Evolutionary conservation across 2,797 vertebrate genomes (phyloP).

Genomic region (Darevskia mixta): DNA sequence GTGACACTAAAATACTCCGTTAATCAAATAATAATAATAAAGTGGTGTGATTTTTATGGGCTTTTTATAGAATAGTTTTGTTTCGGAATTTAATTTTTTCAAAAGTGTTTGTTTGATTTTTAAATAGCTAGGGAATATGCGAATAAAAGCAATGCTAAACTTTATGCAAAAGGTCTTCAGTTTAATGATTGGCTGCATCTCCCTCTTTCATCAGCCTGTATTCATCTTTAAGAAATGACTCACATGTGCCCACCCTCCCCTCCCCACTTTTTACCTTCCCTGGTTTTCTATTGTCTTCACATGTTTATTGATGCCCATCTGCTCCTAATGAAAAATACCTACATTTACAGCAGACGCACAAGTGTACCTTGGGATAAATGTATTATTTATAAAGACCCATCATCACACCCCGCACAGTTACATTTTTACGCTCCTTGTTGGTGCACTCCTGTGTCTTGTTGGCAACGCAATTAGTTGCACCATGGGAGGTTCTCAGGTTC

Average conservation of each 20-base stretch:
- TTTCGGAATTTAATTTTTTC: background rate
- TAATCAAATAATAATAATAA: constrained; percentile 13
- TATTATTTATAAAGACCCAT: constrained; percentile 73
- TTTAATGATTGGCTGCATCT: background rate
- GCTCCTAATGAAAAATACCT: constrained; percentile 71
- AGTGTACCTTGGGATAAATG: constrained; percentile 64
- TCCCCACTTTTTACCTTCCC: constrained; percentile 38
- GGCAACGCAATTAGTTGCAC: constrained; percentile 81
- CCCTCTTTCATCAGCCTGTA: background rate
- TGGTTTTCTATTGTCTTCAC: constrained; percentile 67
- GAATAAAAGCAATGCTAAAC: background rate
- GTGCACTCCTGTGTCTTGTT: constrained; percentile 73
- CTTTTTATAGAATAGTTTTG: constrained; percentile 13
- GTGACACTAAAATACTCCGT: constrained; percentile 14
- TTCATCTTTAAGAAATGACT: constrained; percentile 9
- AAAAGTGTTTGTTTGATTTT: constrained; percentile 5
- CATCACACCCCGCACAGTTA: constrained; percentile 71
- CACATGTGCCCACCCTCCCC: background rate
- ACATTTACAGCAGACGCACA: constrained; percentile 61
- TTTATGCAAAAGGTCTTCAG: background rate
- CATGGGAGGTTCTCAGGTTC: constrained; percentile 78
- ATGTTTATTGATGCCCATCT: constrained; percentile 72
- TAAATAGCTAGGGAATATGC: background rate
- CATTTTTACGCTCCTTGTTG: constrained; percentile 73
- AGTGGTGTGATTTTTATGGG: background rate